Conservation (phyloP, 2,797 vertebrate species). For the Siniperca undulata region DNA sequence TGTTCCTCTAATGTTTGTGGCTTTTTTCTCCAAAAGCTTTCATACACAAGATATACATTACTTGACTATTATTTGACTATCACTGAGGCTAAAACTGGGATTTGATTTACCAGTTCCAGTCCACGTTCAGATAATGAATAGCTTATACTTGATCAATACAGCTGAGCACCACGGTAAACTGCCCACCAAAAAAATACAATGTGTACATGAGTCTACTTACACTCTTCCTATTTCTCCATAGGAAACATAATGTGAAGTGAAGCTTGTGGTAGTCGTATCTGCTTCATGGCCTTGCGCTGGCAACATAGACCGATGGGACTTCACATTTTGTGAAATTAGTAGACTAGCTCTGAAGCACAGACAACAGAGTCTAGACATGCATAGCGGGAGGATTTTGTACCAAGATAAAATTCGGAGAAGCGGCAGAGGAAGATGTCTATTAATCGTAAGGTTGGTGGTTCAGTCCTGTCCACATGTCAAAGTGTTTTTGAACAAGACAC, state of each 20-base stretch:
- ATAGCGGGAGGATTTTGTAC: background rate
- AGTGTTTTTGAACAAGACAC: background rate
- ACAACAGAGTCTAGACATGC: background rate
- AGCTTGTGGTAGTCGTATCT: background rate
- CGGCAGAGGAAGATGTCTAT: background rate
- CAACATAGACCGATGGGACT: background rate
- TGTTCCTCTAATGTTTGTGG: background rate
- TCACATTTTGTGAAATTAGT: slow-evolving; percentile 5
- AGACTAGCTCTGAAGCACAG: background rate
- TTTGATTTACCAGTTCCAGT: background rate
- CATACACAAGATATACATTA: background rate
- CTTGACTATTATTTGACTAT: background rate
- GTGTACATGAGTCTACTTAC: background rate
- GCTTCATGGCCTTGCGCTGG: background rate
- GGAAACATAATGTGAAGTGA: background rate
- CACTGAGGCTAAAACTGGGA: background rate
- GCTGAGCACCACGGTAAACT: background rate
- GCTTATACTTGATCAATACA: background rate
- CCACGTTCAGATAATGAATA: background rate
- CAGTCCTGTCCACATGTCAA: background rate
- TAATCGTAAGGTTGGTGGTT: background rate
- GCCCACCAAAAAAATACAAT: background rate
- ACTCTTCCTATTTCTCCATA: background rate
- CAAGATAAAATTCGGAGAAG: background rate
- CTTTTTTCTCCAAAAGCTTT: background rate